phyloP scores from a whole-genome alignment of 2,888 invertebrate genomes.

The Griposia aprilina region DNA sequence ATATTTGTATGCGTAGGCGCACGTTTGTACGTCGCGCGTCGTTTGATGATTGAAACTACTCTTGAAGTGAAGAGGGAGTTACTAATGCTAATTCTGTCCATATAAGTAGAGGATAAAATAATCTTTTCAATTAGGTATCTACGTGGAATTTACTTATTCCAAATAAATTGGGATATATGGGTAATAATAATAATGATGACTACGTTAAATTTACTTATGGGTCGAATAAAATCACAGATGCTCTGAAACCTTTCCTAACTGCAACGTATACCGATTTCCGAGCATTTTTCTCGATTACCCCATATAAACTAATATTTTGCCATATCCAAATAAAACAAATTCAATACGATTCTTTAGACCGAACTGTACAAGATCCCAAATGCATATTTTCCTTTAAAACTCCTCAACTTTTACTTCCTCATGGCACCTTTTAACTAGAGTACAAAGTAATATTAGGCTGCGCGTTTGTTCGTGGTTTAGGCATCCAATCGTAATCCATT shows the following conservation, averaged over 20 bases:
- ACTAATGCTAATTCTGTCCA: no score
- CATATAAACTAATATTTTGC: neutral
- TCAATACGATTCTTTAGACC: neutral
- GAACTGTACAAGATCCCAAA: neutral
- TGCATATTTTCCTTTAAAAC: neutral
- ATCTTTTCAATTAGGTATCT: neutral
- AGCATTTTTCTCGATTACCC: neutral
- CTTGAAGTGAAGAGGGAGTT: neutral
- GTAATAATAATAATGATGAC: neutral
- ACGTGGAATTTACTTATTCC: neutral
- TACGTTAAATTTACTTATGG: neutral
- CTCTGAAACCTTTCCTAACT: neutral
- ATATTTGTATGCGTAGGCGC: neutral
- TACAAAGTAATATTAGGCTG: neutral
- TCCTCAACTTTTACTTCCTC: neutral
- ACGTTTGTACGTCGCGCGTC: neutral
- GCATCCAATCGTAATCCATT: constrained; percentile 21
- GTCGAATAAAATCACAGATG: neutral
- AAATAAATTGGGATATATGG: no score
- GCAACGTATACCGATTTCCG: no score
- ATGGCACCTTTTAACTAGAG: neutral
- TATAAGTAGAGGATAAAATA: neutral
- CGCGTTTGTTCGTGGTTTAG: neutral
- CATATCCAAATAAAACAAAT: neutral
- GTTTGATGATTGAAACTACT: neutral